A percentile compares a stretch with the other conserved stretches of the same genome.
These are phyloP conservation scores for Odontothrips loti DNA, from an alignment of 2,888 invertebrate species.

Conservation along the genomic window DNA sequence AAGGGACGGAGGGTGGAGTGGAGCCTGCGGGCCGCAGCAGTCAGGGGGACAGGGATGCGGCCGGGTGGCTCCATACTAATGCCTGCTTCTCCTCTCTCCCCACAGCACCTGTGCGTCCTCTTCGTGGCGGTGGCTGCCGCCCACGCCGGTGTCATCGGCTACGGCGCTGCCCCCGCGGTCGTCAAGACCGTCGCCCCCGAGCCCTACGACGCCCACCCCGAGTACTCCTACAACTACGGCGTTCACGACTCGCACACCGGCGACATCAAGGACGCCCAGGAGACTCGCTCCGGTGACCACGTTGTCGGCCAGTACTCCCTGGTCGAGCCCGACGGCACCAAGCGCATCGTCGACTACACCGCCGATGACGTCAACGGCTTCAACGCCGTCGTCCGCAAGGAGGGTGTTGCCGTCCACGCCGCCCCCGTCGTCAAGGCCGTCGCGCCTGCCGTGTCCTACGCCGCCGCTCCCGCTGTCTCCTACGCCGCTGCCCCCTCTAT, in stretches of 20 bases:
- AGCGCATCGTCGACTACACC: slow-evolving; percentile 55
- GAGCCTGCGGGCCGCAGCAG: no score
- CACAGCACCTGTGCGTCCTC: slow-evolving; percentile 52
- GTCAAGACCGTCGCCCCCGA: slow-evolving; percentile 39
- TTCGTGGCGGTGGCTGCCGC: slow-evolving; percentile 57
- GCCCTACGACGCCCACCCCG: slow-evolving; percentile 52
- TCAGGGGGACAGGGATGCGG: no score
- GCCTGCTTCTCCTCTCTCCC: slow-evolving; percentile 32
- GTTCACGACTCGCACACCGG: slow-evolving; percentile 54
- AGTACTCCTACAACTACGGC: slow-evolving; percentile 55
- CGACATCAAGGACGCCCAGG: slow-evolving; percentile 54
- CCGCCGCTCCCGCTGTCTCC: slow-evolving; percentile 29
- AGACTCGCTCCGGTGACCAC: slow-evolving; percentile 53
- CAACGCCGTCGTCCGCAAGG: slow-evolving; percentile 53
- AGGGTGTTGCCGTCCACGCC: slow-evolving; percentile 35
- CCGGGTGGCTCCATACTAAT: no score
- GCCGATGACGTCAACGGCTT: slow-evolving; percentile 57
- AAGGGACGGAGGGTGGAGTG: no score
- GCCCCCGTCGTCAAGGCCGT: slow-evolving; percentile 34
- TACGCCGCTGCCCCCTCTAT: slow-evolving; percentile 32
- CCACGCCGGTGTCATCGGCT: slow-evolving; percentile 55
- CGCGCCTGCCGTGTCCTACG: slow-evolving; percentile 15
- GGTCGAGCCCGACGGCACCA: slow-evolving; percentile 55
- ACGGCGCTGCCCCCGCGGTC: slow-evolving; percentile 39
- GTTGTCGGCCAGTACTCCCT: slow-evolving; percentile 55